These are phyloP conservation scores for Paguma larvata DNA, from an alignment of 2,797 vertebrate genomes.

Conservation along the genomic window DNA sequence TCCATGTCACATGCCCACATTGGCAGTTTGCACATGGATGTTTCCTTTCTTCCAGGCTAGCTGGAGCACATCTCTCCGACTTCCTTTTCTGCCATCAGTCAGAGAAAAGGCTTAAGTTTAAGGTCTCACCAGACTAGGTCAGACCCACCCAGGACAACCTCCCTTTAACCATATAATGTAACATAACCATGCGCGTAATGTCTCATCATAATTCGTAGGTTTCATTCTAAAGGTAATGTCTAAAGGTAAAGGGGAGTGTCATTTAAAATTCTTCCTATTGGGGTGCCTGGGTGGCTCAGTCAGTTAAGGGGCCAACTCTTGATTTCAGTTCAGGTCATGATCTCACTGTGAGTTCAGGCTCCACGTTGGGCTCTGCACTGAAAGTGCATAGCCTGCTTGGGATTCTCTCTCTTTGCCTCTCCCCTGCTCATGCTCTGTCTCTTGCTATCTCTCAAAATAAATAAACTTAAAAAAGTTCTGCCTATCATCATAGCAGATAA, in stretches of 20 bases:
- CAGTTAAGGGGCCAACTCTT: too few relatives aligned
- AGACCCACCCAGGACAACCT: background rate
- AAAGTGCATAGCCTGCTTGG: too few relatives aligned
- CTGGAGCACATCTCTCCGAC: background rate
- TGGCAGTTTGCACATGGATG: background rate
- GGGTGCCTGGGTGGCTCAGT: too few relatives aligned
- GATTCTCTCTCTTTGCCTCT: too few relatives aligned
- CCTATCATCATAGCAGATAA: background rate
- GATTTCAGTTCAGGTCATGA: too few relatives aligned
- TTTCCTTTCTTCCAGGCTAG: constrained; percentile 2
- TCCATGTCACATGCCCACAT: background rate
- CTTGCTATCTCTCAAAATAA: too few relatives aligned
- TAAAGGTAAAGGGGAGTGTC: background rate
- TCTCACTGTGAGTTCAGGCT: too few relatives aligned
- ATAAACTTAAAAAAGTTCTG: background rate
- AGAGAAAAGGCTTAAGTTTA: background rate
- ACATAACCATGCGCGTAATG: background rate
- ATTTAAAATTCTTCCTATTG: background rate
- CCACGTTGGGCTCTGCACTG: too few relatives aligned
- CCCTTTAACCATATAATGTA: background rate
- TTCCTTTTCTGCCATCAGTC: constrained; percentile 1
- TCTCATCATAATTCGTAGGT: background rate
- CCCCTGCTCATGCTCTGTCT: too few relatives aligned
- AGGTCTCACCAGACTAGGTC: background rate
- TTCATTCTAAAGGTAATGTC: background rate